A percentile compares a stretch with the other conserved stretches of the same genome.
Evolutionary conservation across 2,888 invertebrate species (phyloP).

Genomic region (Andrena haemorrhoa): DNA sequence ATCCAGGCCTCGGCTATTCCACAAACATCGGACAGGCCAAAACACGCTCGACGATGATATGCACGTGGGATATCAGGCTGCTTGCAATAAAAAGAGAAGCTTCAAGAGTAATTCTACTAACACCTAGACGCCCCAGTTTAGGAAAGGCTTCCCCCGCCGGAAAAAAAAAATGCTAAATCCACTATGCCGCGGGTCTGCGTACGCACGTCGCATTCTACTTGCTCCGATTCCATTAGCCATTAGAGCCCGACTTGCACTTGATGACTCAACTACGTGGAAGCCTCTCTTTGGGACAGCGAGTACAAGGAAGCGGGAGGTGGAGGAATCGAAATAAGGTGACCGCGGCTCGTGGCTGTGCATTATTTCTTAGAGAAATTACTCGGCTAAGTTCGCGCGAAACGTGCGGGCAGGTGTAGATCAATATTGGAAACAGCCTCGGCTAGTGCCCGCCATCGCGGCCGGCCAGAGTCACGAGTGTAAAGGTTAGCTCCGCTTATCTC

Average conservation of each 20-base stretch:
- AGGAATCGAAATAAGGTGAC: not conserved
- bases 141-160: slow-evolving; percentile 5
- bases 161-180: not conserved
- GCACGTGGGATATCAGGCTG: not conserved
- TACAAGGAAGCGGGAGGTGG: not conserved
- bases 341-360: not conserved
- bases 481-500: slow-evolving; percentile 63
- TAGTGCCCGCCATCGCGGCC: slow-evolving; percentile 27
- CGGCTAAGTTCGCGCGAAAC: slow-evolving; percentile 6
- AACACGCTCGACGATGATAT: not conserved
- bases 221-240: not conserved
- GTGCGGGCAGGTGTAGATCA: slow-evolving; percentile 36
- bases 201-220: slow-evolving; percentile 18
- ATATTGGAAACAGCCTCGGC: slow-evolving; percentile 43
- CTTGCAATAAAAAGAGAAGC: not conserved
- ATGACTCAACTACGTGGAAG: not conserved
- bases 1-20: not conserved
- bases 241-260: not conserved
- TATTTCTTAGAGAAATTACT: not conserved
- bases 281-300: not conserved
- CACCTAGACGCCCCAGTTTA: slow-evolving; percentile 8
- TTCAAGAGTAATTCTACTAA: slow-evolving; percentile 4
- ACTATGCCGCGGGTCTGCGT: not conserved
- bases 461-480: slow-evolving; percentile 45
- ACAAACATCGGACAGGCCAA: no score